Base-by-base conservation (phyloP, 1,140 invertebrate genomes). In the Drosophila lini region DNA sequence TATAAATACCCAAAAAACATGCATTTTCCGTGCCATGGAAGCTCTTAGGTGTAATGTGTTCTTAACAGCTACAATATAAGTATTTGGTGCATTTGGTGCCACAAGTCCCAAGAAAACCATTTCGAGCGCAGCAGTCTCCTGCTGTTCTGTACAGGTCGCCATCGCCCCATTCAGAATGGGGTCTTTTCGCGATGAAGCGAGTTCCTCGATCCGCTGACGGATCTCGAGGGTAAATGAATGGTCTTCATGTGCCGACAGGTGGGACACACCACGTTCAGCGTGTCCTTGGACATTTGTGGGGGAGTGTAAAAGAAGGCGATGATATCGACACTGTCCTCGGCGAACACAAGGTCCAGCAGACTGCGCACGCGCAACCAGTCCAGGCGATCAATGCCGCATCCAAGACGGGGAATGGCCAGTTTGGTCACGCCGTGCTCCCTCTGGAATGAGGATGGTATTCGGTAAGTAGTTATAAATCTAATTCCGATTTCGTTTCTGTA, bases 381-480 rank as follows among this genome's bases (percentile, higher is more conserved):
- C 22, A 96, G 73, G n/a, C 93, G 79, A 84, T 96, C 95, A 8
- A 95, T 90, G 40, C 95, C 95, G 90, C 94, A 95, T 5, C 95
- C 95, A 59, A 96, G 94, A 56, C 91, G 81, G 10, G 95, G 95
- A 80, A 95, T 94, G 7, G 94, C 94, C 47, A 95, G 62, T 56
- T 93, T 93, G 25, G 67, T 93, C 0, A 94, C 93, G 64, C 92
- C 74, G 48, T 93, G 76, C 78, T 93, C 57, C 63, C 82, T 70
- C 89, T 90, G 60, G 0, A 47, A 40, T 52, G 8, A 0, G 8
- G 32, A 9, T 32, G 0, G 36, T 16, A 40, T 42, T 68, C 7
- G 50, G 13, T 22, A 55, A 36, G 34, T 38, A 22, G 13, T 7
- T 22, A 11, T 22, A 9, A 28, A 9, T 4, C 31, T 11, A 5